Percentiles rank a stretch among this genome's conserved stretches.
These are phyloP conservation scores for Plemyria rubiginata DNA, from an alignment of 2,888 invertebrate species.

Conservation along the genomic window DNA sequence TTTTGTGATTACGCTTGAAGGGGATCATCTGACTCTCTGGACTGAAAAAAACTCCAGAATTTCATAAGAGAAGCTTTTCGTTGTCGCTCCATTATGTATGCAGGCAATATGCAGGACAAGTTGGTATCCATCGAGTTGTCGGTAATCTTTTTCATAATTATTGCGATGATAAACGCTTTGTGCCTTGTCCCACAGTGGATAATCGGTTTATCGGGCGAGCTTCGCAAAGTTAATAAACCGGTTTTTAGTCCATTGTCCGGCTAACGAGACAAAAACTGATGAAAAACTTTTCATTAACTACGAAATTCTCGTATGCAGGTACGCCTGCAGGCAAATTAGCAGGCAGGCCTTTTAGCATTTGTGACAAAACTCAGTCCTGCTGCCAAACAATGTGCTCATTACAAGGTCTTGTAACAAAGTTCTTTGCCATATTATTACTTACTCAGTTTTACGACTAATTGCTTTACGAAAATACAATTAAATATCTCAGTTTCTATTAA, in stretches of 20 bases:
- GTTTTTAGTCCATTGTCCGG: slow-evolving; percentile 41
- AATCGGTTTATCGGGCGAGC: slow-evolving; percentile 63
- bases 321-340: neutral
- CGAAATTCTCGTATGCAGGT: neutral
- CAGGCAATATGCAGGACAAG: neutral
- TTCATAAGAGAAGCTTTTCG: neutral
- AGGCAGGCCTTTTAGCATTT: neutral
- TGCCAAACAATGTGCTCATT: neutral
- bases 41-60: neutral
- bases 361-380: neutral
- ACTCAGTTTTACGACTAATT: too few species aligned
- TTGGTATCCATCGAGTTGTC: slow-evolving; percentile 8
- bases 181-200: slow-evolving; percentile 49
- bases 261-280: slow-evolving; percentile 42
- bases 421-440: too few species aligned
- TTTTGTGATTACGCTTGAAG: too few species aligned
- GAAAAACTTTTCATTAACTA: slow-evolving; percentile 12
- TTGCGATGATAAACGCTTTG: slow-evolving; percentile 47
- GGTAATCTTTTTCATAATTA: slow-evolving; percentile 30
- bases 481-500: too few species aligned
- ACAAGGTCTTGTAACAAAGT: too few species aligned
- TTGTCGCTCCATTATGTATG: neutral
- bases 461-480: too few species aligned
- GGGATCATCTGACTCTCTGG: too few species aligned
- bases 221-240: slow-evolving; percentile 51